These are phyloP conservation scores for Carapus acus DNA, from an alignment of 2,797 vertebrate genomes.

Conservation along the genomic window DNA sequence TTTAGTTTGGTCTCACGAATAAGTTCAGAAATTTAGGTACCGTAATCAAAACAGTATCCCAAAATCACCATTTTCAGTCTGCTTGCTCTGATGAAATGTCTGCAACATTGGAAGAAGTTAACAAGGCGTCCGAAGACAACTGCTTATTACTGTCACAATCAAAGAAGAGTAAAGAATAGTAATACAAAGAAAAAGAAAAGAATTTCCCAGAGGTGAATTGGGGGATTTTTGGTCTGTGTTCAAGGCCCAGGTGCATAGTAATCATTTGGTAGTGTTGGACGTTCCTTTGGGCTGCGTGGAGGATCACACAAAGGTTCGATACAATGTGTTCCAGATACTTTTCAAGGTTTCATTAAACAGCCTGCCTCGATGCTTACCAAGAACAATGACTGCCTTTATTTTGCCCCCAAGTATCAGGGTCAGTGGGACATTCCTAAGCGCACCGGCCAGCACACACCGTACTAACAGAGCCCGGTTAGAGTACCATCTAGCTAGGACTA, in stretches of 20 bases:
- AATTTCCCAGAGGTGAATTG: conserved; percentile 1
- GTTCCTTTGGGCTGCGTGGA: conserved; percentile 25
- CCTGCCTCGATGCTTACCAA: conserved; percentile 28
- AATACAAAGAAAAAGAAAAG: neutral
- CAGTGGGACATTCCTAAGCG: conserved; percentile 63
- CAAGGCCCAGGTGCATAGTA: conserved; percentile 1
- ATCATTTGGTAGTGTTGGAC: conserved; percentile 1
- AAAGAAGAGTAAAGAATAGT: neutral
- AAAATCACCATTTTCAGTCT: neutral
- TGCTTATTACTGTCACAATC: too few relatives aligned
- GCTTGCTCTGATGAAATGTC: neutral
- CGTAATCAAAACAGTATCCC: too few relatives aligned
- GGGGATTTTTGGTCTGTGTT: neutral
- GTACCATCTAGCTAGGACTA: conserved; percentile 36
- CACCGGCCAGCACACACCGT: conserved; percentile 47
- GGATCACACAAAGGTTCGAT: conserved; percentile 30
- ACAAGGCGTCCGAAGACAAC: too few relatives aligned
- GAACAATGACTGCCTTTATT: conserved; percentile 68
- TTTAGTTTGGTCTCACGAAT: too few relatives aligned
- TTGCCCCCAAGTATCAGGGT: conserved; percentile 59
- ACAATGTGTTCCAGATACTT: conserved; percentile 44
- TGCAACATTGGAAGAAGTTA: neutral
- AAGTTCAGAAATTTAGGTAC: too few relatives aligned
- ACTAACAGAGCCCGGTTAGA: conserved; percentile 41
- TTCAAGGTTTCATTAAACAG: conserved; percentile 61